Conservation (phyloP, 2,888 invertebrate species). For the Cylindroiulus punctatus region DNA sequence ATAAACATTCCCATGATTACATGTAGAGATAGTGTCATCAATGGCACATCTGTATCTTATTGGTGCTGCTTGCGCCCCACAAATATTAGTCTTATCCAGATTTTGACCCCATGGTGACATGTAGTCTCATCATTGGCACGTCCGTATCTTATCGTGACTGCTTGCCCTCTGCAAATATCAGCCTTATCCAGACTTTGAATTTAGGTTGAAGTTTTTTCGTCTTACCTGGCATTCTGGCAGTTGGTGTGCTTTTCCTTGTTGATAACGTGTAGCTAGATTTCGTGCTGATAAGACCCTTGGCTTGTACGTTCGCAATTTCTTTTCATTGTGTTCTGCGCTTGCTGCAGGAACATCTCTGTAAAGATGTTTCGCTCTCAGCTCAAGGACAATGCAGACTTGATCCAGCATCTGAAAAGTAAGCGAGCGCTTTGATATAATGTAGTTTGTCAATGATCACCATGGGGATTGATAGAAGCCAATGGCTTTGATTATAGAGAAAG, state of each 20-base stretch:
- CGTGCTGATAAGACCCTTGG: neutral
- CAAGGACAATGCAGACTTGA: conserved; percentile 80
- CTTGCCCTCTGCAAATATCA: neutral
- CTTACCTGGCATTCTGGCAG: neutral
- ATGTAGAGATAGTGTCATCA: too few species aligned
- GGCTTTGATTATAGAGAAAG: conserved; percentile 72
- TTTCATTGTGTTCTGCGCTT: neutral
- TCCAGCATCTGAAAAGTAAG: conserved; percentile 81
- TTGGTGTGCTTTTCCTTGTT: neutral
- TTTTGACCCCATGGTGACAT: too few species aligned
- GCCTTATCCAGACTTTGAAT: neutral
- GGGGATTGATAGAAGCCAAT: too few species aligned
- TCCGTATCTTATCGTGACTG: neutral
- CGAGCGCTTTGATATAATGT: conserved; percentile 54
- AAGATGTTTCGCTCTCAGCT: conserved; percentile 95
- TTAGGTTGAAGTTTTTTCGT: too few species aligned
- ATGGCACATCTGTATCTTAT: neutral
- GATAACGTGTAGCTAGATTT: conserved; percentile 10
- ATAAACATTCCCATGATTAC: too few species aligned
- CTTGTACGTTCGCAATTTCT: neutral
- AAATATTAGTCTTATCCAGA: neutral
- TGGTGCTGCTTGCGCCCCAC: neutral
- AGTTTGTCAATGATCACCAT: too few species aligned
- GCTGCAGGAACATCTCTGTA: conserved; percentile 21
- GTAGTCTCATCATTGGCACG: too few species aligned